Evolutionary conservation across 2,113 vertebrate species (phyloP), one percentile per base, ranked within the genome.

Genomic region (Ameiurus melas): DNA sequence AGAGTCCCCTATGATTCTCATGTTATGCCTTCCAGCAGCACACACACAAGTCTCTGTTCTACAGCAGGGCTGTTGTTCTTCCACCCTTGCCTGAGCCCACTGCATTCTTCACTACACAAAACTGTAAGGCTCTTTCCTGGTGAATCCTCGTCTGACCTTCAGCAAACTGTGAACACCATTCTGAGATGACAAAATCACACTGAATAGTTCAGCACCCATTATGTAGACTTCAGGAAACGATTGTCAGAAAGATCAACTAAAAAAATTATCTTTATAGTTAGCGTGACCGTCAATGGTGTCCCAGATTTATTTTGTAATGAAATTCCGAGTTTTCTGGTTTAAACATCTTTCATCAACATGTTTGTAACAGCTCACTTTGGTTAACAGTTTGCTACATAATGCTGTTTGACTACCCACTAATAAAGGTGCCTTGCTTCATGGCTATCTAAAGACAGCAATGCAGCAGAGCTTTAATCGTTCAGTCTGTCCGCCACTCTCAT

Each of bases 41-140:
- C 36, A 53, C 39, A 78, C 84, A 64, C 36, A 77, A 33, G 3
- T 80, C 80, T 84, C 62, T 88, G 87, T 84, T 51, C 30, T 57
- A 53, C 43, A 78, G 58, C 62, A n/a, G 81, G 36, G 12, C 57
- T 58, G 30, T 62, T 71, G 68, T 81, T 87, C 55, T 80, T 47
- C 55, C n/a, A 77, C 39, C 27, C 84, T 27, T 20, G n/a, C 53
- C 53, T 71, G 79, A 43, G 33, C 86, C 83, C 83, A 83, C 70
- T 6, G 25, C 83, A 91, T 91, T 89, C 78, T 58, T 60, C 13
- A 36, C 16, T 53, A 85, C 58, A 90, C 85, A 30, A 55, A 25
- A 53, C 84, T 17, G 27, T 58, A 22, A 22, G 80, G 60, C 78
- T 25, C 8, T n/a, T 83, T 62, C 53, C 17, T 10, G 62, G 17